Conservation (phyloP, 92 coral and sea anemone species). For the Hydrozoanthus gracilis region DNA sequence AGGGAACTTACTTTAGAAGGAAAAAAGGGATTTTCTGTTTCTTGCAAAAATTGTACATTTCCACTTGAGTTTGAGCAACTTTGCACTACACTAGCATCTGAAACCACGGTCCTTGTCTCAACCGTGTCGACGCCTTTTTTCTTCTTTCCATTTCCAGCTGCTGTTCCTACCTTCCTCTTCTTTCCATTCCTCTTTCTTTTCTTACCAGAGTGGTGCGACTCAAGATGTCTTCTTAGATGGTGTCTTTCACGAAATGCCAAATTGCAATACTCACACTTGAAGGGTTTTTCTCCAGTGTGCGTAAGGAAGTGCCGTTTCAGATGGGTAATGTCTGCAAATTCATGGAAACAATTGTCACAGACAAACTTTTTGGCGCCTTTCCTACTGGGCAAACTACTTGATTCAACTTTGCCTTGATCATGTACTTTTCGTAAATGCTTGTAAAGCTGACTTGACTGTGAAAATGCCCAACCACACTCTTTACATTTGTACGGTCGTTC, state of each 20-base stretch:
- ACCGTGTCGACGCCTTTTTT: not conserved
- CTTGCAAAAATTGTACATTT: not conserved
- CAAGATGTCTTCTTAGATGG: constrained; percentile 25
- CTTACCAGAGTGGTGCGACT: constrained; percentile 4
- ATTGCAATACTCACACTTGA: constrained; percentile 16
- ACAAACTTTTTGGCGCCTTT: not conserved
- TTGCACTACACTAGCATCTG: too few species aligned
- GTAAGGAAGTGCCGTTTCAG: constrained; percentile 39
- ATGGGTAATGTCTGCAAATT: constrained; percentile 19
- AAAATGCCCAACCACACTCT: constrained; percentile 21
- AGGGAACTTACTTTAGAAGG: not conserved
- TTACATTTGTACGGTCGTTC: constrained; percentile 39
- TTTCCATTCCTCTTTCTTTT: not conserved
- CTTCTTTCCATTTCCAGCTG: not conserved
- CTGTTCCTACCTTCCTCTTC: not conserved
- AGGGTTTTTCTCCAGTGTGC: constrained; percentile 41
- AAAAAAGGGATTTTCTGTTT: not conserved
- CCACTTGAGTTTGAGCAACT: too few species aligned
- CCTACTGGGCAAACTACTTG: not conserved
- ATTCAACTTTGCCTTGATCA: not conserved
- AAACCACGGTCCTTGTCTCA: not conserved
- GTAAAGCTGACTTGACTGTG: constrained; percentile 43
- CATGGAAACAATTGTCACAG: constrained; percentile 42
- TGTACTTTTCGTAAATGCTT: constrained; percentile 24
- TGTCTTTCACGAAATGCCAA: constrained; percentile 25